Evolutionary conservation across 2,797 vertebrate genomes (phyloP).

Genomic region (Glossophaga mutica): DNA sequence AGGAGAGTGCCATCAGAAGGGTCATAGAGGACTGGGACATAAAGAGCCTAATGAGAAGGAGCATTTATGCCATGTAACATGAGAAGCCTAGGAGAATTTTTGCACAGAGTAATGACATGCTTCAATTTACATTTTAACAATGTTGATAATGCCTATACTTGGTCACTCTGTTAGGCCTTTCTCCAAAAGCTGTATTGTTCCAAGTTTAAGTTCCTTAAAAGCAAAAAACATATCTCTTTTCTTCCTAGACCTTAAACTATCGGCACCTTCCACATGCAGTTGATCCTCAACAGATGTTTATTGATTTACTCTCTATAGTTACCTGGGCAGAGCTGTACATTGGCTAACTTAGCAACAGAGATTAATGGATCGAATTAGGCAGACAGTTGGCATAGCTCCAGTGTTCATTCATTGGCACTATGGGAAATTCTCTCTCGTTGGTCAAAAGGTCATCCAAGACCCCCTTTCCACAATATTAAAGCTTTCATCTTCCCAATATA

Average conservation of each 20-base stretch:
- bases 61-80: neutral
- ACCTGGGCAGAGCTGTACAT: neutral
- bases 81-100: neutral
- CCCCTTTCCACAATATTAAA: neutral
- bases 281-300: slow-evolving; percentile 32
- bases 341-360: slow-evolving; percentile 23
- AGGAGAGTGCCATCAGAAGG: neutral
- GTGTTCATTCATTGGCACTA: neutral
- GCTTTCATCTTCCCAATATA: neutral
- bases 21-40: neutral
- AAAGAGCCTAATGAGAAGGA: neutral
- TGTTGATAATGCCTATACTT: neutral
- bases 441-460: slow-evolving; percentile 14
- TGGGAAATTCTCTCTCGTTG: slow-evolving; percentile 23
- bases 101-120: neutral
- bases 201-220: slow-evolving; percentile 31
- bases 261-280: slow-evolving; percentile 12
- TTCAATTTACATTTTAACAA: slow-evolving; percentile 13
- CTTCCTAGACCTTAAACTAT: slow-evolving; percentile 24
- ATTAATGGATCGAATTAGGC: slow-evolving; percentile 30
- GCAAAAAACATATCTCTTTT: neutral
- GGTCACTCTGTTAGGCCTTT: neutral
- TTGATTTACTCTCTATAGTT: slow-evolving; percentile 29
- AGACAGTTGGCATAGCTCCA: neutral
- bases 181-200: neutral